phyloP scores from a whole-genome alignment of 2,113 vertebrate genomes.

The Cephalopholis sonnerati region DNA sequence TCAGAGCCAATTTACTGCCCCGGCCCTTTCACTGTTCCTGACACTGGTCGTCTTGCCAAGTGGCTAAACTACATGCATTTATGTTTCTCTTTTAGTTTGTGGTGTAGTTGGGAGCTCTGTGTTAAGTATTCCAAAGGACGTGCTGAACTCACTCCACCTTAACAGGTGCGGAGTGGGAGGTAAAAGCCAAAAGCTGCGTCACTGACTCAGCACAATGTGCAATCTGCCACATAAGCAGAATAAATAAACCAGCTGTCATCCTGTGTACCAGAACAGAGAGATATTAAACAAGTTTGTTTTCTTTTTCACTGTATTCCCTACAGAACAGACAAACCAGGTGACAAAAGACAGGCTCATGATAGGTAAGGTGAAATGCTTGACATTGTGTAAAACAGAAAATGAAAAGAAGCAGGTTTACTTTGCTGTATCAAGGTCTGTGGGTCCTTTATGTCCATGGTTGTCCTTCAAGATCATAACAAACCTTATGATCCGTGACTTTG shows the following conservation, averaged over 20 bases:
- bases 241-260: conserved; percentile 13
- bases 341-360: too few species aligned
- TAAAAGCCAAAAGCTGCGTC: conserved; percentile 7
- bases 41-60: conserved; percentile 51
- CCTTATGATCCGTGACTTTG: too few species aligned
- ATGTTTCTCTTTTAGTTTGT: conserved; percentile 7
- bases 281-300: background rate
- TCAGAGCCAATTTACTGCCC: conserved; percentile 59
- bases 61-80: conserved; percentile 25
- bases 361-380: too few species aligned
- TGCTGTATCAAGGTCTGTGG: too few species aligned
- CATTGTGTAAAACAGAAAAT: too few species aligned
- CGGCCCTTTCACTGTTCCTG: conserved; percentile 54
- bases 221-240: conserved; percentile 38
- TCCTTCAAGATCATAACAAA: too few species aligned
- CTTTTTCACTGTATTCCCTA: too few species aligned
- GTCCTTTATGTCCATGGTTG: too few species aligned
- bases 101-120: background rate
- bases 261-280: background rate
- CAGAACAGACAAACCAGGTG: too few species aligned
- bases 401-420: too few species aligned
- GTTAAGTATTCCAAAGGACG: conserved; percentile 10
- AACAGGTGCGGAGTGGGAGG: conserved; percentile 47
- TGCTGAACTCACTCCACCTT: conserved; percentile 25
- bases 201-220: conserved; percentile 38